Conservation (phyloP, 2,888 invertebrate species). For the Cantharis flavilabris region DNA sequence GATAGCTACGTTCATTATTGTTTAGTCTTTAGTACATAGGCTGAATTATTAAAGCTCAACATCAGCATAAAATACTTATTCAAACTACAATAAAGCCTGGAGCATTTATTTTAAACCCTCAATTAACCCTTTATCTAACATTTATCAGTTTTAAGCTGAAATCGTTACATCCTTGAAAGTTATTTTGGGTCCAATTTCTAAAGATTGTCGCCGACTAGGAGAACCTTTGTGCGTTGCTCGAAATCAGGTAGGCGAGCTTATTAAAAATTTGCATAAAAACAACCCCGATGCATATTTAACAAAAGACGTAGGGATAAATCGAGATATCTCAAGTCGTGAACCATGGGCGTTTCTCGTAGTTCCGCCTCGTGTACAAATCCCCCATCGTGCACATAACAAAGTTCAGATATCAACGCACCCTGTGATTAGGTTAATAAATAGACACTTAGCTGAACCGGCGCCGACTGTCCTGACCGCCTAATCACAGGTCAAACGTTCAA, state of each 20-base stretch:
- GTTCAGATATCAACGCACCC: conserved; percentile 47
- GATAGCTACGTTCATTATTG: background rate
- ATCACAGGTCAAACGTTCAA: conserved; percentile 53
- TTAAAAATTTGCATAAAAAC: conserved; percentile 31
- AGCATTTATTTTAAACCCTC: conserved; percentile 20
- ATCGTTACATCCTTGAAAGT: background rate
- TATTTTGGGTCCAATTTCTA: background rate
- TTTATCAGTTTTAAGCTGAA: conserved; percentile 30
- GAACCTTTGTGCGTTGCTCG: background rate
- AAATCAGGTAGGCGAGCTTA: background rate
- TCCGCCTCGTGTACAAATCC: conserved; percentile 47
- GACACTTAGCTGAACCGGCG: conserved; percentile 52
- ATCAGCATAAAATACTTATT: conserved; percentile 19
- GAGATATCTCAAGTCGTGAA: conserved; percentile 46
- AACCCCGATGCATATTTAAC: conserved; percentile 18
- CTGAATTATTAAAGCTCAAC: background rate
- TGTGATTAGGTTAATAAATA: conserved; percentile 56
- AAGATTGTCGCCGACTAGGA: background rate
- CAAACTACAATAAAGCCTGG: conserved; percentile 20
- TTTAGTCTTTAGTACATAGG: background rate
- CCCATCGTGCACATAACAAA: conserved; percentile 42
- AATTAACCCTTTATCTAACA: conserved; percentile 33
- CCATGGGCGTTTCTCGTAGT: conserved; percentile 48
- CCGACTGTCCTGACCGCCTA: conserved; percentile 51
- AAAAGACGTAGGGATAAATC: conserved; percentile 23